phyloP scores from a whole-genome alignment of 1,140 invertebrate species.

The Hylyphantes graminicola region DNA sequence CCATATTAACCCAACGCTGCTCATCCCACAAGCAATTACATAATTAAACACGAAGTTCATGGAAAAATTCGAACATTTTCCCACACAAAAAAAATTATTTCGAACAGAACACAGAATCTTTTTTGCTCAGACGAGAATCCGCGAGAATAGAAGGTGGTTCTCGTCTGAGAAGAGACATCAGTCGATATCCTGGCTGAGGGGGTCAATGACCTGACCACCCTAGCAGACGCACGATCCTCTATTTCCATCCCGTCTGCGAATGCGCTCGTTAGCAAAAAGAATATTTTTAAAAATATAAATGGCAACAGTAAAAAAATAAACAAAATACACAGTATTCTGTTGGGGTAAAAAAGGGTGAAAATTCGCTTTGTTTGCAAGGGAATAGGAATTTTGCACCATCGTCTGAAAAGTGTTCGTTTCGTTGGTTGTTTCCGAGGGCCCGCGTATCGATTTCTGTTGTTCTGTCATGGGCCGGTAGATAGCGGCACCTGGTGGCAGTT shows the following conservation, averaged over 20 bases:
- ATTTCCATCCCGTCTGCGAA: conserved; percentile 35
- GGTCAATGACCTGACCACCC: conserved; percentile 42
- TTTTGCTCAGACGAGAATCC: conserved; percentile 24
- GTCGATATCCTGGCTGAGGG: conserved; percentile 25
- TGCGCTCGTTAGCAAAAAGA: not conserved
- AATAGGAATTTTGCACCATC: not conserved
- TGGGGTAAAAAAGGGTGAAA: not conserved
- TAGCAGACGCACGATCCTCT: conserved; percentile 14
- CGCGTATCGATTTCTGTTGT: conserved; percentile 5
- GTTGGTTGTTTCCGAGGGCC: not conserved
- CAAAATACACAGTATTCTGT: not conserved
- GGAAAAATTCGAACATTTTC: not conserved
- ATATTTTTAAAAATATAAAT: not conserved
- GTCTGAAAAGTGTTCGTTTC: not conserved
- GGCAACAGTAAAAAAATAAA: not conserved
- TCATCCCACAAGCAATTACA: not conserved
- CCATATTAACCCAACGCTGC: not conserved
- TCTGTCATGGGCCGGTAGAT: not conserved
- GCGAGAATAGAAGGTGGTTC: not conserved
- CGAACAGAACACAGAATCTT: too few species aligned
- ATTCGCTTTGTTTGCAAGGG: conserved; percentile 25
- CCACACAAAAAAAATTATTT: not conserved
- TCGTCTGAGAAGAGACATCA: not conserved
- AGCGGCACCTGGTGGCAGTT: too few species aligned
- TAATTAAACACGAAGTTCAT: not conserved